These are phyloP conservation scores for Mercenaria mercenaria DNA, from an alignment of 1,140 invertebrate species.

Conservation along the genomic window DNA sequence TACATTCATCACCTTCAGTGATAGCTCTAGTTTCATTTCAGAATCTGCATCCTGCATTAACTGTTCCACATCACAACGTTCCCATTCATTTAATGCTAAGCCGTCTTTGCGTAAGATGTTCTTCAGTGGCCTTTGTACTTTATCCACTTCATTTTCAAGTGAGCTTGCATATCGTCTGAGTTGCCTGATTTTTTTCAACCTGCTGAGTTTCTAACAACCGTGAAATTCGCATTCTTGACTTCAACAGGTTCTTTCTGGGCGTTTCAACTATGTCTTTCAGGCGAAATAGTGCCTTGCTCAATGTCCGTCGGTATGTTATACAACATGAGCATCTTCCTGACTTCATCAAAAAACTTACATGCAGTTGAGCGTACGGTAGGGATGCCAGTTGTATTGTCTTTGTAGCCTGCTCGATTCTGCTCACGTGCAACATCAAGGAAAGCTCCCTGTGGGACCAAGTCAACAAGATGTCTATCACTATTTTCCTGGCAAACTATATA, in stretches of 20 bases:
- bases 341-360: not conserved
- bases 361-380: not conserved
- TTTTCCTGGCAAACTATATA: not conserved
- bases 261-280: not conserved
- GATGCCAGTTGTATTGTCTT: not conserved
- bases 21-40: slow-evolving; percentile 25
- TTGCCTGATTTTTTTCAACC: not conserved
- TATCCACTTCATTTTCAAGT: not conserved
- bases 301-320: not conserved
- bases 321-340: not conserved
- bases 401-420: not conserved
- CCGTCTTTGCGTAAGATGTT: not conserved
- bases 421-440: not conserved
- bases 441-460: not conserved
- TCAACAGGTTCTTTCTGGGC: too few species aligned
- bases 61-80: not conserved
- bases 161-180: not conserved
- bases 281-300: not conserved
- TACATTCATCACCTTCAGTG: too few species aligned
- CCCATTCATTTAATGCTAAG: not conserved
- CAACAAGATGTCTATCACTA: not conserved
- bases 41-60: not conserved
- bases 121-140: not conserved
- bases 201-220: too few species aligned
- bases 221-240: not conserved